Conservation (phyloP, 1,140 invertebrate species). For the Chrysoperla carnea region DNA sequence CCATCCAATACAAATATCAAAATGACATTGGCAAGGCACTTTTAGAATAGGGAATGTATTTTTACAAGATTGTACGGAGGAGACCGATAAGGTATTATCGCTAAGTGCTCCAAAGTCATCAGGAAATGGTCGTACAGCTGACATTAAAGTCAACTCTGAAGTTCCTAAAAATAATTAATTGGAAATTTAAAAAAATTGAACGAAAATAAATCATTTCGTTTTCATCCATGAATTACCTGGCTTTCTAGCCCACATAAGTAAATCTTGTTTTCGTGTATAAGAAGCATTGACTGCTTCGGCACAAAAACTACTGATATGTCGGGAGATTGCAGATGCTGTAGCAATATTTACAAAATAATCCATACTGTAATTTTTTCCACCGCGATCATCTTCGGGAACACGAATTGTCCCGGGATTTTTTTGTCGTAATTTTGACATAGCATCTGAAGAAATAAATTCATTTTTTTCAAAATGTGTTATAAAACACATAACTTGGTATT, state of each 20-base stretch:
- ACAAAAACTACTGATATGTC: conserved; percentile 55
- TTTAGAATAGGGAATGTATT: too few relatives aligned
- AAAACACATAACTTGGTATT: conserved; percentile 85
- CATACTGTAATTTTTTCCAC: conserved; percentile 61
- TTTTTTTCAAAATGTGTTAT: conserved; percentile 76
- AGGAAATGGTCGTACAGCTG: conserved; percentile 36
- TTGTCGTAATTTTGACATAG: conserved; percentile 93
- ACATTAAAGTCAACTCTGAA: conserved; percentile 32
- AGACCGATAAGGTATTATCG: too few relatives aligned
- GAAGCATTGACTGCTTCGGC: conserved; percentile 55
- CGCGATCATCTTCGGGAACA: conserved; percentile 75
- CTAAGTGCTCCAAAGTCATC: conserved; percentile 4
- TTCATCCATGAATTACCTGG: conserved; percentile 39
- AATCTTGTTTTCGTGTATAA: conserved; percentile 58
- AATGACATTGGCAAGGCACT: conserved; percentile 52
- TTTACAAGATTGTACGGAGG: too few relatives aligned
- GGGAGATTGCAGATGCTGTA: conserved; percentile 49
- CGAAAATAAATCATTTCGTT: background rate
- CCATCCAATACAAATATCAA: conserved; percentile 68
- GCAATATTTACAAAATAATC: conserved; percentile 57
- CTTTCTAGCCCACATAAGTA: conserved; percentile 55
- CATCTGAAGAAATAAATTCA: conserved; percentile 88
- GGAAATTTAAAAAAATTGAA: background rate
- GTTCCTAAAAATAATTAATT: conserved; percentile 27
- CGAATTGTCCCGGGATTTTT: conserved; percentile 47